phyloP scores from a whole-genome alignment of 2,113 vertebrate genomes.

The Setophaga petechia region DNA sequence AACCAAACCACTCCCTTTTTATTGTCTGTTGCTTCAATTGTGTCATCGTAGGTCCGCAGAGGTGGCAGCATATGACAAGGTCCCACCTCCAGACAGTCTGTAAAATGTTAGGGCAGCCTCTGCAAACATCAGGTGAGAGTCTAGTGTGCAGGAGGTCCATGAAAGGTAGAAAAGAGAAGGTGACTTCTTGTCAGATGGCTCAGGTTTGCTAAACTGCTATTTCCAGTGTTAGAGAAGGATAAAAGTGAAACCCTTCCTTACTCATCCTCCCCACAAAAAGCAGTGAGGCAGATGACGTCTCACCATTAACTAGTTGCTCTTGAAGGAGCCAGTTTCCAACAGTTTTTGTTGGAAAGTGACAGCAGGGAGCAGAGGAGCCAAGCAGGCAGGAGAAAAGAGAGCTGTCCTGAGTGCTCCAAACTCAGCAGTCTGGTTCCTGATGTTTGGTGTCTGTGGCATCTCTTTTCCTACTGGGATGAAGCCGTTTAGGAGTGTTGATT shows the following conservation, averaged over 20 bases:
- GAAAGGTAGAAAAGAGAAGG: background rate
- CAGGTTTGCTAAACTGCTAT: background rate
- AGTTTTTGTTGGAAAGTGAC: background rate
- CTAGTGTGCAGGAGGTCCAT: background rate
- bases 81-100: background rate
- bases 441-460: background rate
- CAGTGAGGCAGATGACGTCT: background rate
- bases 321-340: background rate
- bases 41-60: background rate
- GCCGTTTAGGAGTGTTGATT: background rate
- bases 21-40: accelerated
- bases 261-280: background rate
- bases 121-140: background rate
- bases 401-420: background rate
- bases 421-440: accelerated
- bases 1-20: background rate
- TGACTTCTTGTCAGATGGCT: background rate
- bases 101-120: background rate
- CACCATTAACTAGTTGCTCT: background rate
- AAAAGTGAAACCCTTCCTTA: background rate
- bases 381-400: background rate
- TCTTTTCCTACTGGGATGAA: background rate
- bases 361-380: background rate
- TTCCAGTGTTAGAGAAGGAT: background rate
- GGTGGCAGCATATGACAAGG: accelerated